Conservation (phyloP, 2,797 vertebrate species). For the Sphenodon punctatus region DNA sequence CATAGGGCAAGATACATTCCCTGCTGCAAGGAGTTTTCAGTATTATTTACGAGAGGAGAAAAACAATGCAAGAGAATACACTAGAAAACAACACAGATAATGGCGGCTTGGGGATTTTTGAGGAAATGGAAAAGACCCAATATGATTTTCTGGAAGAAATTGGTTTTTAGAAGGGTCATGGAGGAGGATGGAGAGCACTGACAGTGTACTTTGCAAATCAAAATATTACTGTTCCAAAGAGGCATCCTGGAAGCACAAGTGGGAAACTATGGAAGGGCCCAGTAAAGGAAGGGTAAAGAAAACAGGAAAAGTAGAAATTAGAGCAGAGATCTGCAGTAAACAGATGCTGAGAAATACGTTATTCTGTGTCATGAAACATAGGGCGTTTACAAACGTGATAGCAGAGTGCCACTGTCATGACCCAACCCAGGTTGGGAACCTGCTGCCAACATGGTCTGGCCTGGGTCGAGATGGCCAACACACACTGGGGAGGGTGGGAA, state of each 20-base stretch:
- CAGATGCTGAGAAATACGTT: too few species aligned
- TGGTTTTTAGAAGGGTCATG: background rate
- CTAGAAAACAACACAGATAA: background rate
- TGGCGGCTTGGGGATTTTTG: background rate
- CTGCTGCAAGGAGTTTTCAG: background rate
- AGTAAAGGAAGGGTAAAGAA: background rate
- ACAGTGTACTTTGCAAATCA: background rate
- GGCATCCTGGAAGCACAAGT: background rate
- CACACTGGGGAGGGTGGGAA: too few species aligned
- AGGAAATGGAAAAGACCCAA: background rate
- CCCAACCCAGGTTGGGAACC: too few species aligned
- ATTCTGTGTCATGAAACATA: too few species aligned
- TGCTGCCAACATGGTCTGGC: too few species aligned
- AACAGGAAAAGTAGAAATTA: background rate
- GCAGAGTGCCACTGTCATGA: too few species aligned
- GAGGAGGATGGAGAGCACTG: background rate
- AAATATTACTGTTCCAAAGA: too few species aligned
- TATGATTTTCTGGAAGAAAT: background rate
- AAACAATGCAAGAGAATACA: background rate
- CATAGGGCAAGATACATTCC: background rate
- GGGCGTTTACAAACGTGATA: too few species aligned
- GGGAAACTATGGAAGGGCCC: background rate
- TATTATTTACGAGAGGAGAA: background rate
- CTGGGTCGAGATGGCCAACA: too few species aligned
- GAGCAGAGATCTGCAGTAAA: background rate